phyloP scores from a whole-genome alignment of 2,113 vertebrate species.

The Pongo abelii region DNA sequence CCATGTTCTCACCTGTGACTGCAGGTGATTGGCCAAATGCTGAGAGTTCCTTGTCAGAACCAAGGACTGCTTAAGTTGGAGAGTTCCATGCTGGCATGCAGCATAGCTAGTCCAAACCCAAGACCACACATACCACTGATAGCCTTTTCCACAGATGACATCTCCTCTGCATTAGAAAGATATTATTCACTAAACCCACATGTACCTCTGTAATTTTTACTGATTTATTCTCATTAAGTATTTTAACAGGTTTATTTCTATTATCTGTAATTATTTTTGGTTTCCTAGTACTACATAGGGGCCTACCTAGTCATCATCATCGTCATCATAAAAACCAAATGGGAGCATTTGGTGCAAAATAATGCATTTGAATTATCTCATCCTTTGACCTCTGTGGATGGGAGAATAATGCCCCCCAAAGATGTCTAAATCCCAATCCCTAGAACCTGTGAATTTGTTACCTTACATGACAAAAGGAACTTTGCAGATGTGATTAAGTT shows the following conservation, averaged over 20 bases:
- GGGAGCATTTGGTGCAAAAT: background rate
- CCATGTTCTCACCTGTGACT: background rate
- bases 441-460: background rate
- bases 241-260: conserved; percentile 3
- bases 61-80: background rate
- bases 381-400: background rate
- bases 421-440: background rate
- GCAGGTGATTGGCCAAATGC: background rate
- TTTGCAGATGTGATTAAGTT: background rate
- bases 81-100: background rate
- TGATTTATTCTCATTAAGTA: conserved; percentile 20
- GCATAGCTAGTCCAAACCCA: background rate
- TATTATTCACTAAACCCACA: background rate
- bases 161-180: background rate
- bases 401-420: background rate
- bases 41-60: background rate
- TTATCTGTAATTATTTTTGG: background rate
- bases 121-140: background rate
- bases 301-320: background rate
- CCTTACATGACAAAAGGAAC: background rate
- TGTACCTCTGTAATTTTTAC: background rate
- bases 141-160: background rate
- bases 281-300: background rate
- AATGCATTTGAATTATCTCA: background rate
- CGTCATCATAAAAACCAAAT: background rate